Conservation (phyloP, 2,797 vertebrate genomes). For the Sebastes ruberrimus region DNA sequence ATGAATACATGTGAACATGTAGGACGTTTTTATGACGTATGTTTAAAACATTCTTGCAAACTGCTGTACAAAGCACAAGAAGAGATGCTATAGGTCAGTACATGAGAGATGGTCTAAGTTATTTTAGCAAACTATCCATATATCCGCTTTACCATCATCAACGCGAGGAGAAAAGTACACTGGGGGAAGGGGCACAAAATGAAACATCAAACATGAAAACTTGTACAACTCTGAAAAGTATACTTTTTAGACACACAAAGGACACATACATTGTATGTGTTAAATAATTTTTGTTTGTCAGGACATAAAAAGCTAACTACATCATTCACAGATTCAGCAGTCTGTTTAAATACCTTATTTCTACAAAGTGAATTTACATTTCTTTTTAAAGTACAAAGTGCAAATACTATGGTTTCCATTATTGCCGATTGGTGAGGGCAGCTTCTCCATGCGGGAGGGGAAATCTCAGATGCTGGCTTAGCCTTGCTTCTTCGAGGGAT, state of each 20-base stretch:
- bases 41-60: constrained; percentile 72
- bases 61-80: constrained; percentile 71
- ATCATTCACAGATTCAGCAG: constrained; percentile 93
- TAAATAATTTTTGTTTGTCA: constrained; percentile 83
- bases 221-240: constrained; percentile 85
- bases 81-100: constrained; percentile 61
- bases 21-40: constrained; percentile 59
- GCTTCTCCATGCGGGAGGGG: constrained; percentile 71
- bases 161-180: constrained; percentile 61
- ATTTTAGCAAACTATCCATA: constrained; percentile 66
- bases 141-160: constrained; percentile 62
- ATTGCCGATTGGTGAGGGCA: constrained; percentile 88
- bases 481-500: constrained; percentile 91
- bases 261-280: constrained; percentile 98
- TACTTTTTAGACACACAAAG: constrained; percentile 85
- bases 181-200: constrained; percentile 49
- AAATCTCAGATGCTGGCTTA: constrained; percentile 75
- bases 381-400: constrained; percentile 97
- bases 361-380: constrained; percentile 99
- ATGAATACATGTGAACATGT: constrained; percentile 72
- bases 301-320: constrained; percentile 86
- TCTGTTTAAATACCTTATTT: constrained; percentile 95
- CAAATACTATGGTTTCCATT: constrained; percentile 95
- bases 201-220: constrained; percentile 82
- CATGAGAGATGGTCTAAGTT: constrained; percentile 50